These are phyloP conservation scores for Ochlodes sylvanus DNA, from an alignment of 2,888 invertebrate species.

Conservation along the genomic window DNA sequence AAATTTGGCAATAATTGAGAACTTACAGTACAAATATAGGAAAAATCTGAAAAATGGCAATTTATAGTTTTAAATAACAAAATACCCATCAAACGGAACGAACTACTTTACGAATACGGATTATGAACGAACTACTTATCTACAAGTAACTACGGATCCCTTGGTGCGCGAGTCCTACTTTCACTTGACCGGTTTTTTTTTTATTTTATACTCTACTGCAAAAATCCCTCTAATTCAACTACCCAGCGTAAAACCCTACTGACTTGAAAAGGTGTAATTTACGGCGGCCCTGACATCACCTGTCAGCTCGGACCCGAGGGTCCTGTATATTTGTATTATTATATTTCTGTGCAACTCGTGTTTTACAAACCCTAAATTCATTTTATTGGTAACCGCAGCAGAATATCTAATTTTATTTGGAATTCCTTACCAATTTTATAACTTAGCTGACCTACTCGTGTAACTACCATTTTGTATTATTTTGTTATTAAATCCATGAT, in stretches of 20 bases:
- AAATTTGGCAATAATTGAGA: too few relatives aligned
- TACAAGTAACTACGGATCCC: too few relatives aligned
- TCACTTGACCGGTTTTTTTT: too few relatives aligned
- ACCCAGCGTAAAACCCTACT: not conserved
- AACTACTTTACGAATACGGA: too few relatives aligned
- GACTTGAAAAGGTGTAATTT: slow-evolving; percentile 55
- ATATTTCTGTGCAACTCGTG: slow-evolving; percentile 43
- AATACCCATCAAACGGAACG: too few relatives aligned
- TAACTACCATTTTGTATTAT: too few relatives aligned
- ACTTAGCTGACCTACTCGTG: not conserved
- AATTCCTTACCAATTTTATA: not conserved
- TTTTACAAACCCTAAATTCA: not conserved
- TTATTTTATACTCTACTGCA: not conserved
- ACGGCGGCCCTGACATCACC: slow-evolving; percentile 51
- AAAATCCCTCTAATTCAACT: slow-evolving; percentile 5
- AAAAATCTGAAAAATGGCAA: too few relatives aligned
- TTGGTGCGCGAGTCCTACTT: too few relatives aligned
- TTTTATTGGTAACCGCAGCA: not conserved
- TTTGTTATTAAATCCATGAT: too few relatives aligned
- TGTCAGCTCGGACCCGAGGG: slow-evolving; percentile 54
- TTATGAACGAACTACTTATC: too few relatives aligned
- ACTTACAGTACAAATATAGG: too few relatives aligned
- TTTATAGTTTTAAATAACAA: too few relatives aligned
- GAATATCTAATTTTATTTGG: not conserved
- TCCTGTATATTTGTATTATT: slow-evolving; percentile 70